Evolutionary conservation across 1,140 invertebrate genomes (phyloP), one percentile per base, ranked within the genome.

Genomic region (Penaeus chinensis): DNA sequence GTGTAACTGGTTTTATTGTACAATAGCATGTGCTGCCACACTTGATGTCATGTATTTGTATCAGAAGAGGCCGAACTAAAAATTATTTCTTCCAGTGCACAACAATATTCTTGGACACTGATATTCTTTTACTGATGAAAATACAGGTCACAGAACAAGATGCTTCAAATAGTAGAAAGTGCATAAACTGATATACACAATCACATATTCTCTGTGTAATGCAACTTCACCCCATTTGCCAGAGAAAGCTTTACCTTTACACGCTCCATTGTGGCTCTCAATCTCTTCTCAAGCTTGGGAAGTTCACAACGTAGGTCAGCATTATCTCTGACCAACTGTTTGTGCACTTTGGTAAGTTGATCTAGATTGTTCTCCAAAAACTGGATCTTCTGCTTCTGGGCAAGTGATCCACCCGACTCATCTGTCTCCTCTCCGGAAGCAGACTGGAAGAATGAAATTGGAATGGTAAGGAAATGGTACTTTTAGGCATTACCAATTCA

Each of bases 281-380:
- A 94, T 89, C 99, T 95, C 93, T 99, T 99, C 93, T 99, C 99
- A 89, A 99, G 93, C 93, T 99, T 99, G 47, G 99, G 98, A 91
- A 99, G 94, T 93, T 99, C 99, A 93, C 98, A 99, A 85, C 98
- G 95, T 89, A 99, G 93, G 93, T 99, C 99, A 63, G 99, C 98
- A 93, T 99, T 99, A 93, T 99, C 99, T 89, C 99, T 95, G 87
- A 99, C 99, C 84, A 95, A 93, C 92, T 95, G 95, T 91, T 95
- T 95, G 92, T 95, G 94, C 61, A 95, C 95, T 94, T 99, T 99
- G 83, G 99, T 99, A 81, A 99, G 93, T 93, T 99, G 98, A 93
- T 99, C 99, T 90, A 99, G 93, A 93, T 99, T 99, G 93, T 99
- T 99, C 93, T 99, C 99, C 90, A 99, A 94, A 95, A 99, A 99